Base-by-base conservation (phyloP, 2,888 invertebrate species). In the Erebia ligea region DNA sequence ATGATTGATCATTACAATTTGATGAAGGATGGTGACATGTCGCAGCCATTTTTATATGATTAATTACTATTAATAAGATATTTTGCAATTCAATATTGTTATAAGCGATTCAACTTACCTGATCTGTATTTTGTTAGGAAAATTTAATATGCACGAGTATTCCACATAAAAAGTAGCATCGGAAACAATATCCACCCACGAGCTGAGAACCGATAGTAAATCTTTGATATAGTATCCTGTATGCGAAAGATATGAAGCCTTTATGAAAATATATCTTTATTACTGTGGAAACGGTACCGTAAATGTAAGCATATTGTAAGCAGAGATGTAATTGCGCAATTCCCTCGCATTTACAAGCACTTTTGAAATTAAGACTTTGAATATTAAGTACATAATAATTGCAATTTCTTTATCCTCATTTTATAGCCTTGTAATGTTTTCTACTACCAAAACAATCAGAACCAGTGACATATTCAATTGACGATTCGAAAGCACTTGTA, bases 131-230 rank as follows among this genome's bases (percentile, higher is more conserved):
- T 57, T 57, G 25, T 9, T 25, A 57, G 21, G 15, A 57, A 57
- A 40, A n/a, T 59, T 59, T 59, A 42, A 11, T 59, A 59, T 40
- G 40, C 17, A 40, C 9, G 59, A 59, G 42, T 40, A 40, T 42
- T 59, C 17, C 3, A 9, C 40, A 40, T 17, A 42, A 40, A 40
- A 59, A 40, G 42, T 59, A 42, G 19, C 21, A 48, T 62, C 62
- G 48, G 62, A 62, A 48, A 62, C 62, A 48, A 48, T 62, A 62
- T 48, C 48, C 21, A 62, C 62, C 62, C 62, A 62, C 62, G 62
- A 45, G 45, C 48, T 48, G 21, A 45, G 59, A 61, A 21, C 45
- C 45, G 62, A 48, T 62, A 62, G 21, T 62, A 62, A 62, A 62
- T 62, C 45, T 62, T 62, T 21, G 62, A 48, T 62, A 62, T 62